Conservation (phyloP, 2,888 invertebrate species). For the Synanthedon tipuliformis region DNA sequence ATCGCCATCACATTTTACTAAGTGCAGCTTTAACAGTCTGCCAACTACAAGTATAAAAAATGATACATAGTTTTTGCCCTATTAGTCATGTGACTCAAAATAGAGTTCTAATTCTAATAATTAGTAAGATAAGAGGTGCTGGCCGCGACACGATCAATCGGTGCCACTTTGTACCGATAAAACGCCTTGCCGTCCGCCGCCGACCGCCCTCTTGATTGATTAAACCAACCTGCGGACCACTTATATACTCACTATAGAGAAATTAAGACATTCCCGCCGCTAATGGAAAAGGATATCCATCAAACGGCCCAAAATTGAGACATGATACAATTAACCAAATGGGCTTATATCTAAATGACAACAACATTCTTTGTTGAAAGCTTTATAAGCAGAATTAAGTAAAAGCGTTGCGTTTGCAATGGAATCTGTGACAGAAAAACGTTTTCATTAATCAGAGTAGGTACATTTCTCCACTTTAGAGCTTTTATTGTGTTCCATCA, state of each 20-base stretch:
- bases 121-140: slow-evolving; percentile 48
- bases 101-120: slow-evolving; percentile 19
- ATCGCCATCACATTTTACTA: too few species aligned
- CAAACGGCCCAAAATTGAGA: slow-evolving; percentile 21
- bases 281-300: slow-evolving; percentile 58
- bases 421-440: too few species aligned
- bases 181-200: slow-evolving; percentile 24
- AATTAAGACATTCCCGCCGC: slow-evolving; percentile 48
- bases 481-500: too few species aligned
- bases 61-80: background rate
- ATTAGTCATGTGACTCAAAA: slow-evolving; percentile 3
- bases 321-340: background rate
- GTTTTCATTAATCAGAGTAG: too few species aligned
- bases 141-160: slow-evolving; percentile 47
- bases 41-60: too few species aligned
- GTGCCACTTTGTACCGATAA: slow-evolving; percentile 49
- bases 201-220: slow-evolving; percentile 38
- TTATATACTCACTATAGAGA: slow-evolving; percentile 39
- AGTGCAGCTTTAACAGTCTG: too few species aligned
- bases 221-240: slow-evolving; percentile 43
- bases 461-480: too few species aligned
- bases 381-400: too few species aligned
- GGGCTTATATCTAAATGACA: slow-evolving; percentile 37
- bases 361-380: slow-evolving; percentile 27
- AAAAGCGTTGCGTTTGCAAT: too few species aligned